Percentiles rank a stretch among this genome's conserved stretches.
These are phyloP conservation scores for Halictus quadricinctus DNA, from an alignment of 2,888 invertebrate species.

Conservation along the genomic window DNA sequence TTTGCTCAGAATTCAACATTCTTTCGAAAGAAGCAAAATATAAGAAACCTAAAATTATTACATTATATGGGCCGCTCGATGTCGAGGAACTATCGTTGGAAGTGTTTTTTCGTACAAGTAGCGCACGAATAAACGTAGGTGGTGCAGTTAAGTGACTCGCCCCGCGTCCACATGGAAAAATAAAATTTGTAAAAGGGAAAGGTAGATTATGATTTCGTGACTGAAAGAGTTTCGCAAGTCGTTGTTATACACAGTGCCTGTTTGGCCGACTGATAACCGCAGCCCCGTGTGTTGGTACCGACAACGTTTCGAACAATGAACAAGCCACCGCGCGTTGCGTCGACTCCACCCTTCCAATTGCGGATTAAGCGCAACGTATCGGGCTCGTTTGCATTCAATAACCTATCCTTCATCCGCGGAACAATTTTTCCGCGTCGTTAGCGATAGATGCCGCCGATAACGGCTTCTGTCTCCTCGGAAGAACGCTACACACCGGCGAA, in stretches of 20 bases:
- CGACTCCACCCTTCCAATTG: conserved; percentile 16
- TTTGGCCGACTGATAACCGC: background rate
- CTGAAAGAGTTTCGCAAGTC: background rate
- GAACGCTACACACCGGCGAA: background rate
- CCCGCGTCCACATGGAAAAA: background rate
- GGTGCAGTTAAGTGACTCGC: background rate
- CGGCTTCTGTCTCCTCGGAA: background rate
- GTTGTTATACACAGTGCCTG: background rate
- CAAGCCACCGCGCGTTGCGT: conserved; percentile 12
- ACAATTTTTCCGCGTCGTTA: conserved; percentile 37
- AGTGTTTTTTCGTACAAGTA: background rate
- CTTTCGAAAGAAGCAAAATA: too few species aligned
- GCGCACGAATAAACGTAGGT: background rate
- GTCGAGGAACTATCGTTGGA: background rate
- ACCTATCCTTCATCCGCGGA: conserved; percentile 31
- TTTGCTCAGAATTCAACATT: too few species aligned
- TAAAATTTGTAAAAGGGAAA: background rate
- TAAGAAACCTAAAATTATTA: background rate
- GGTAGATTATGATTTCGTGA: background rate
- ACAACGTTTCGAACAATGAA: conserved; percentile 19
- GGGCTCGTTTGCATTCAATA: conserved; percentile 53
- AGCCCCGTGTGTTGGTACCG: background rate
- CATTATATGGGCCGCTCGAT: background rate
- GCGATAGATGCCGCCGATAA: conserved; percentile 38
- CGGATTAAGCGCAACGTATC: conserved; percentile 11